These are phyloP conservation scores for Gymnopithys bicolor DNA, from an alignment of 2,797 vertebrate genomes.

Conservation along the genomic window DNA sequence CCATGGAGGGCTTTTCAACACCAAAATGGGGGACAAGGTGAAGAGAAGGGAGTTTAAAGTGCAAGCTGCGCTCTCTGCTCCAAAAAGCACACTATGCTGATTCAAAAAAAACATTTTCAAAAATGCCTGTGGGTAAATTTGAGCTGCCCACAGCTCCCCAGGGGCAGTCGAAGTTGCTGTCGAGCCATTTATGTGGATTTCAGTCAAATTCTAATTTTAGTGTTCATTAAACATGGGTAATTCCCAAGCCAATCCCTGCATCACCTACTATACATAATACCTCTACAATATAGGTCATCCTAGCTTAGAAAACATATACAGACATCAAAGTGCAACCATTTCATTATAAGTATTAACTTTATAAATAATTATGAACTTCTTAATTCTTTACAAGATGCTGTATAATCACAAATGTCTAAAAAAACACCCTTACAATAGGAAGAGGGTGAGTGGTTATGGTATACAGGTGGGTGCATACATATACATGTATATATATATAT, in stretches of 20 bases:
- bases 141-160: slow-evolving; percentile 87
- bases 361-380: slow-evolving; percentile 81
- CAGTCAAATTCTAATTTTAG: slow-evolving; percentile 90
- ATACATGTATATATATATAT: accelerated
- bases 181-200: slow-evolving; percentile 86
- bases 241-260: slow-evolving; percentile 80
- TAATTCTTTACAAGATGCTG: slow-evolving; percentile 65
- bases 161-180: slow-evolving; percentile 85
- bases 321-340: slow-evolving; percentile 80
- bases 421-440: not conserved
- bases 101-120: slow-evolving; percentile 77
- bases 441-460: not conserved
- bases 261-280: slow-evolving; percentile 80
- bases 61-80: slow-evolving; percentile 73
- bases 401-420: slow-evolving; percentile 62
- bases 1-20: slow-evolving; percentile 28
- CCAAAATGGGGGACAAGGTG: slow-evolving; percentile 20
- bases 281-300: slow-evolving; percentile 82
- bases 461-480: not conserved
- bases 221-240: slow-evolving; percentile 87
- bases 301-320: slow-evolving; percentile 71
- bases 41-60: slow-evolving; percentile 51
- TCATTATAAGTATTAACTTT: slow-evolving; percentile 77
- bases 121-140: slow-evolving; percentile 85
- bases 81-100: slow-evolving; percentile 81